Evolutionary conservation across 2,113 vertebrate genomes (phyloP).

Genomic region (Chelonoidis abingdonii): DNA sequence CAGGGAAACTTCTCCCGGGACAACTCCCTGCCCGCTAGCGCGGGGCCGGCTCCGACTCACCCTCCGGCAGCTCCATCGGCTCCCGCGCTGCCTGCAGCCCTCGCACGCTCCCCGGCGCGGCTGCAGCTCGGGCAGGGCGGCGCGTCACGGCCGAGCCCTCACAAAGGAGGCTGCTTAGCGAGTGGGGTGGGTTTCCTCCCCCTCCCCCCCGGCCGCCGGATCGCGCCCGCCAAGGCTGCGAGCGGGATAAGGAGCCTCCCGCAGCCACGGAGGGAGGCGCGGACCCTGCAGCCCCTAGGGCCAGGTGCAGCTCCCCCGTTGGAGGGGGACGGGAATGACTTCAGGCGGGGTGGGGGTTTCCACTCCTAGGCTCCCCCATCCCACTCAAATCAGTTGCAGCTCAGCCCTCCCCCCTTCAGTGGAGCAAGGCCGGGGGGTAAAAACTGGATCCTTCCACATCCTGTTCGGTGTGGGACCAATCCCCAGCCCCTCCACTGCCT

Average conservation of each 20-base stretch:
- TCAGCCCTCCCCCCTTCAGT: too few relatives aligned
- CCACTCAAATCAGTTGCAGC: background rate
- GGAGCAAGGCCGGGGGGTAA: too few relatives aligned
- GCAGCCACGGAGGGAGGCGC: background rate
- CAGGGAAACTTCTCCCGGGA: background rate
- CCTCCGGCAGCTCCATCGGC: constrained; percentile 48
- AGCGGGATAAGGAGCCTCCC: background rate
- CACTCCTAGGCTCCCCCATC: fast-evolving
- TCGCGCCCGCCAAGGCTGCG: constrained; percentile 35
- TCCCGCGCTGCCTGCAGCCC: background rate
- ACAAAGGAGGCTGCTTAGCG: constrained; percentile 30
- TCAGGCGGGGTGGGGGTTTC: fast-evolving
- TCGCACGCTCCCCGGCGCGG: background rate
- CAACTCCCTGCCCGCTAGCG: background rate
- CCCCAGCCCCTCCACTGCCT: background rate
- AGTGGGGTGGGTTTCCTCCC: constrained; percentile 56
- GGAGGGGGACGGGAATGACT: fast-evolving
- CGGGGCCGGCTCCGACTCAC: constrained; percentile 10
- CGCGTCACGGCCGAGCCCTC: background rate
- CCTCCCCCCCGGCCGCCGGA: constrained; percentile 50
- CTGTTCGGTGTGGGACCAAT: too few relatives aligned
- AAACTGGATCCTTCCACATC: background rate
- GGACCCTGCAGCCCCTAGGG: background rate
- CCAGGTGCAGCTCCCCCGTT: background rate
- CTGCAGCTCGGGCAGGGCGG: background rate